A percentile compares a stretch with the other conserved stretches of the same genome.
Conservation (phyloP, 2,113 vertebrate genomes). For the Vidua chalybeata region DNA sequence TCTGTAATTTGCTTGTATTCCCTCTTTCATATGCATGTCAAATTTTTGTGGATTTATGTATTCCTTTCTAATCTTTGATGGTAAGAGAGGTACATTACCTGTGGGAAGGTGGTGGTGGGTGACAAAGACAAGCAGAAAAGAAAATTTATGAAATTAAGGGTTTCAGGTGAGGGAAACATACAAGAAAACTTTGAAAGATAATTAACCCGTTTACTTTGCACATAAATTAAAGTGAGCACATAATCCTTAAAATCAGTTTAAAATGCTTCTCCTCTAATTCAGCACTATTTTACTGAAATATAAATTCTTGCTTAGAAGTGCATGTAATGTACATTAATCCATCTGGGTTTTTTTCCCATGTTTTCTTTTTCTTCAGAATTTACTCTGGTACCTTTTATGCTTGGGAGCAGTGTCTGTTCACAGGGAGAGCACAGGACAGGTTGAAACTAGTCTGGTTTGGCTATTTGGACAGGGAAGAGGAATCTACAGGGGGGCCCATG, state of each 20-base stretch:
- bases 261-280: not conserved
- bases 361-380: not conserved
- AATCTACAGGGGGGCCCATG: not conserved
- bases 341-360: not conserved
- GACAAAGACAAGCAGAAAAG: not conserved
- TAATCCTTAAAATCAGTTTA: not conserved
- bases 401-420: not conserved
- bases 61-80: not conserved
- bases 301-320: not conserved
- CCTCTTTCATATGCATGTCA: not conserved
- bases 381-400: not conserved
- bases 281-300: not conserved
- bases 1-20: constrained; percentile 15
- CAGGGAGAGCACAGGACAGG: rapidly evolving
- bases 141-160: not conserved
- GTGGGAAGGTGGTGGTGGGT: not conserved
- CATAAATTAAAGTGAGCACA: not conserved
- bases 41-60: constrained; percentile 19
- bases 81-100: not conserved
- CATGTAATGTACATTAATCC: not conserved
- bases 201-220: not conserved
- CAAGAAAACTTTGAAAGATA: not conserved
- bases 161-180: not conserved
- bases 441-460: not conserved
- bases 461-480: not conserved